These are phyloP conservation scores for Cyanoderma ruficeps DNA, from an alignment of 2,113 vertebrate species.

Conservation along the genomic window DNA sequence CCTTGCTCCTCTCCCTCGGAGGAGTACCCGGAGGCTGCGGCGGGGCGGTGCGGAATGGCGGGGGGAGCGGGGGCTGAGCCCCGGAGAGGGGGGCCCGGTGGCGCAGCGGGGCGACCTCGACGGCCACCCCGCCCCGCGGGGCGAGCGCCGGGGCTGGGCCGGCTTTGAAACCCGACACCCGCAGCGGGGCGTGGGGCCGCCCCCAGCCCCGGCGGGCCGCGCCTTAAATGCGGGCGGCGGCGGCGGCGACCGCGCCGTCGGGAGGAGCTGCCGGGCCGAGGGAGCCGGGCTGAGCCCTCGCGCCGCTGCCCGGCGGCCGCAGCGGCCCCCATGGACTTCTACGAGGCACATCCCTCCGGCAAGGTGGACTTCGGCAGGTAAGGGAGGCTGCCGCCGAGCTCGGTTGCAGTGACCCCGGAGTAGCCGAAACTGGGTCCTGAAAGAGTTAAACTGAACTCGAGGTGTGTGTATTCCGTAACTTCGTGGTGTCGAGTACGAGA, in stretches of 20 bases:
- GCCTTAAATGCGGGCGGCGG: no score
- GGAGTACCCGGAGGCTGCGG: background rate
- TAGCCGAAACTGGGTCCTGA: accelerated
- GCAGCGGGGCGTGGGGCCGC: no score
- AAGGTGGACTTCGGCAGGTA: constrained; percentile 60
- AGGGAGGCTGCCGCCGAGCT: background rate
- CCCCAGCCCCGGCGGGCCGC: no score
- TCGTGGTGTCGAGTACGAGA: accelerated
- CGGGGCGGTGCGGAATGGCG: no score
- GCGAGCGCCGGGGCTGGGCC: no score
- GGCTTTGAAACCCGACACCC: no score
- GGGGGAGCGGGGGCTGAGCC: no score
- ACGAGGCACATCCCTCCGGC: constrained; percentile 26
- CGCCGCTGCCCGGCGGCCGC: background rate
- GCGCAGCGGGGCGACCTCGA: no score
- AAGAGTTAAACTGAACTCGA: accelerated
- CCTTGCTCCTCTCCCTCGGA: background rate
- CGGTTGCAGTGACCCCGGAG: background rate
- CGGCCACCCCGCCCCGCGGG: no score
- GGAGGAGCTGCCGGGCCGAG: background rate
- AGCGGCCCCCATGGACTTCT: constrained; percentile 32
- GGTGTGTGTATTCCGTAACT: accelerated
- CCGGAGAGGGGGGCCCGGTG: no score
- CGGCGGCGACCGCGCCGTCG: background rate
- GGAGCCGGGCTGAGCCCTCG: background rate